Evolutionary conservation across 2,888 invertebrate genomes (phyloP).

Genomic region (Galerucella nymphaeae): DNA sequence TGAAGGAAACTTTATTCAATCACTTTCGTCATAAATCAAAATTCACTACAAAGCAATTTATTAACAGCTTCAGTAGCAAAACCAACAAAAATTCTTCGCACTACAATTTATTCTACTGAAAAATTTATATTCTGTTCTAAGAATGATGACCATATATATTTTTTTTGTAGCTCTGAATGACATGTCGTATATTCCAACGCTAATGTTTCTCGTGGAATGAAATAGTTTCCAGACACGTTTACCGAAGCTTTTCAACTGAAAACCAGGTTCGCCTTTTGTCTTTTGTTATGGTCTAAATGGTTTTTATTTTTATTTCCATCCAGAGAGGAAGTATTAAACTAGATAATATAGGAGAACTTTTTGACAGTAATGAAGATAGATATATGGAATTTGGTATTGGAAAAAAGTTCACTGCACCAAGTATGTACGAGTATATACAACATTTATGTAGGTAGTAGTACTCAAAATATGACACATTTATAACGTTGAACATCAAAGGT

Average conservation of each 20-base stretch:
- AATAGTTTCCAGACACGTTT: constrained; percentile 16
- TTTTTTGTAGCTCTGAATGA: neutral
- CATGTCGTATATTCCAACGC: constrained; percentile 11
- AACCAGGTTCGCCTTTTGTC: neutral
- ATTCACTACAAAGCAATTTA: neutral
- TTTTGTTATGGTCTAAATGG: neutral
- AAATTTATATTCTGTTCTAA: neutral
- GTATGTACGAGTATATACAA: no score
- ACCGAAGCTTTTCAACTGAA: neutral
- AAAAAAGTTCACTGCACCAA: no score
- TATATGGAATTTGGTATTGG: no score
- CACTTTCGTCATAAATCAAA: neutral
- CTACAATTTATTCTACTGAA: neutral
- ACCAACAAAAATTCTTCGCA: neutral
- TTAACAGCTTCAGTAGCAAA: neutral
- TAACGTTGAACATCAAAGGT: no score
- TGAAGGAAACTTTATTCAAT: no score
- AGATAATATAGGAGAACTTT: no score
- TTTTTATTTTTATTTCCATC: neutral
- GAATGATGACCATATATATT: neutral
- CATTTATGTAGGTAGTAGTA: no score
- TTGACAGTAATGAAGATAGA: no score
- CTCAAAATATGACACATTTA: no score
- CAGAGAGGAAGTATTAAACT: no score
- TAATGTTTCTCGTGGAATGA: neutral